A percentile compares a stretch with the other conserved stretches of the same genome.
These are phyloP conservation scores for Silurus glanis DNA, from an alignment of 2,113 vertebrate genomes.

Conservation along the genomic window DNA sequence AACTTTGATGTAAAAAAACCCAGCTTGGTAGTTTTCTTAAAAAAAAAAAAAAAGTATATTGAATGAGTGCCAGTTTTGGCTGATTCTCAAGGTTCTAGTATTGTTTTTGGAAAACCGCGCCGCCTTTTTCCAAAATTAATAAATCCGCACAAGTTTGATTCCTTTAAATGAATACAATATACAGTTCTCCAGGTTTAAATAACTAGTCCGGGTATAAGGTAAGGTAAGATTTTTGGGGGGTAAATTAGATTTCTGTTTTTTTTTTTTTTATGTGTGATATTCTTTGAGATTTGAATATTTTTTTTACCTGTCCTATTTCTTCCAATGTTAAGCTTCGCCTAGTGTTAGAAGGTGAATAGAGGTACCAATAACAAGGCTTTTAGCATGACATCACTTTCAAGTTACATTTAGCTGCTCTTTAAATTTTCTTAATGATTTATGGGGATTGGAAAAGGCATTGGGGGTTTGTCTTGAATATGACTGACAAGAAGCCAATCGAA, in stretches of 20 bases:
- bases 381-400: background rate
- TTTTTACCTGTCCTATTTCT: too few species aligned
- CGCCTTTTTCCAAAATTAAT: background rate
- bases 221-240: background rate
- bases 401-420: background rate
- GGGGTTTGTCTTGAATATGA: background rate
- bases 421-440: background rate
- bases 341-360: too few species aligned
- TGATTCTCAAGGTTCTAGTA: background rate
- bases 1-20: background rate
- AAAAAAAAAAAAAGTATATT: background rate
- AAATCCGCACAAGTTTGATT: background rate
- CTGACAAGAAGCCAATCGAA: background rate
- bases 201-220: background rate
- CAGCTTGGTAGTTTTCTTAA: background rate
- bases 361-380: too few species aligned
- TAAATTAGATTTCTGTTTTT: background rate
- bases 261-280: too few species aligned
- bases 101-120: background rate
- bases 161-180: background rate
- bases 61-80: background rate
- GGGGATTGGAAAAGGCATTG: background rate
- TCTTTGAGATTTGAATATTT: too few species aligned
- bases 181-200: background rate
- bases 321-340: too few species aligned